A percentile compares a stretch with the other conserved stretches of the same genome.
phyloP scores from a whole-genome alignment of 2,797 vertebrate species.

The Anolis apletophallus region DNA sequence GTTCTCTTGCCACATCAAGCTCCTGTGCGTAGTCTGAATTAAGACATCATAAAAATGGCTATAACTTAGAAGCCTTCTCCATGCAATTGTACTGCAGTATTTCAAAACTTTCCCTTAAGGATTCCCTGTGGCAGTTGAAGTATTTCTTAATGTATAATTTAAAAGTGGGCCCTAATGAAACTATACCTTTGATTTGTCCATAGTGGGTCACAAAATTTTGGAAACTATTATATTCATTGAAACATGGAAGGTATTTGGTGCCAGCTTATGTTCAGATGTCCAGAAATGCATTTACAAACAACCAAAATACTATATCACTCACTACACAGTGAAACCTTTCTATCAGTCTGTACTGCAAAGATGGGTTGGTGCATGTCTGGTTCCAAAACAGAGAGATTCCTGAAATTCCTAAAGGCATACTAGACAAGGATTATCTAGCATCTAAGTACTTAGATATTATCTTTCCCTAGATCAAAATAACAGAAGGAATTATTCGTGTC shows the following conservation, averaged over 20 bases:
- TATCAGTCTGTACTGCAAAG: not conserved
- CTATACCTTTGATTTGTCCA: not conserved
- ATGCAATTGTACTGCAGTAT: not conserved
- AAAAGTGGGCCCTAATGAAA: not conserved
- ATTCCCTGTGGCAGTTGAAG: not conserved
- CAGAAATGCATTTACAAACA: slow-evolving; percentile 16
- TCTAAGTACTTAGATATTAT: not conserved
- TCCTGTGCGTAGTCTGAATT: not conserved
- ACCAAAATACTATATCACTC: not conserved
- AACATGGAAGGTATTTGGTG: not conserved
- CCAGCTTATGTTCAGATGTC: not conserved
- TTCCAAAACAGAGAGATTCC: not conserved
- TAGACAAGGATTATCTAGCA: not conserved
- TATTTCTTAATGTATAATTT: not conserved
- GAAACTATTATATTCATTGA: not conserved
- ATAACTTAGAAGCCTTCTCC: not conserved
- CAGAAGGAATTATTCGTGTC: not conserved
- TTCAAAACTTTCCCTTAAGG: not conserved
- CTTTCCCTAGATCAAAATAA: not conserved
- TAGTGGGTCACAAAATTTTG: not conserved
- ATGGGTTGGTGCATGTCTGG: not conserved
- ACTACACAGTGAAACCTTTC: not conserved
- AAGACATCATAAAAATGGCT: not conserved
- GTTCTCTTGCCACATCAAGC: not conserved
- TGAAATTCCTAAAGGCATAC: not conserved